Percentiles rank a stretch among this genome's conserved stretches.
phyloP scores from a whole-genome alignment of 2,888 invertebrate genomes.

The Mesopsocus fuscifrons region DNA sequence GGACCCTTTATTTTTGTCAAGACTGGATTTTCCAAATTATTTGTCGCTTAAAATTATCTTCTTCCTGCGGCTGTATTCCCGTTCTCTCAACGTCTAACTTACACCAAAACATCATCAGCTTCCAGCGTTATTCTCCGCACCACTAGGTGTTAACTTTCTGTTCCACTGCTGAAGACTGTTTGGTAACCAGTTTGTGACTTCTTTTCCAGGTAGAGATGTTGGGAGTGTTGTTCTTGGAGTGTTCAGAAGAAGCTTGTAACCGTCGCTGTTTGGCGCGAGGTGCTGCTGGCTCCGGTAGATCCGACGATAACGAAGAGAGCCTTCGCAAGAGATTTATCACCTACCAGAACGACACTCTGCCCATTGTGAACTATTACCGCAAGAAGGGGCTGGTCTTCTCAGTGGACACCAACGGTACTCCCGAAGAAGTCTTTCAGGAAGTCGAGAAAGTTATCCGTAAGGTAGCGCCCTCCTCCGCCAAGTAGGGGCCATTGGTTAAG shows the following conservation, averaged over 20 bases:
- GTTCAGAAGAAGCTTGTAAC: constrained; percentile 63
- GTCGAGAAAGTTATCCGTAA: constrained; percentile 33
- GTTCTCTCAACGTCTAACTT: no score
- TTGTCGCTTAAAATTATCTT: no score
- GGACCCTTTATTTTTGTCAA: no score
- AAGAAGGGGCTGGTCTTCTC: constrained; percentile 45
- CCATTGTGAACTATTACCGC: constrained; percentile 72
- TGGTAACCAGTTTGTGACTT: no score
- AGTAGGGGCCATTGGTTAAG: no score
- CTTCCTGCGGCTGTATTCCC: no score
- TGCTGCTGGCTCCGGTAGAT: constrained; percentile 72
- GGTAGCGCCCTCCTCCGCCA: constrained; percentile 19
- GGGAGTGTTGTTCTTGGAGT: constrained; percentile 86
- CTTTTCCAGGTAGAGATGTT: constrained; percentile 31
- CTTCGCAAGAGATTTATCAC: constrained; percentile 74
- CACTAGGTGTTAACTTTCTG: no score
- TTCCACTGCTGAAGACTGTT: no score
- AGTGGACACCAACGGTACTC: constrained; percentile 48
- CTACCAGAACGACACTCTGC: constrained; percentile 68
- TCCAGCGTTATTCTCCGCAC: no score
- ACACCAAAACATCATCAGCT: no score
- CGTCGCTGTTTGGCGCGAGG: constrained; percentile 74
- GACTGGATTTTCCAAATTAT: no score
- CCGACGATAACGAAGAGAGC: constrained; percentile 85
- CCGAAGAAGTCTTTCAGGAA: constrained; percentile 43